Evolutionary conservation across 2,113 vertebrate species (phyloP), one percentile per base, ranked within the genome.

Genomic region (Mus pahari): DNA sequence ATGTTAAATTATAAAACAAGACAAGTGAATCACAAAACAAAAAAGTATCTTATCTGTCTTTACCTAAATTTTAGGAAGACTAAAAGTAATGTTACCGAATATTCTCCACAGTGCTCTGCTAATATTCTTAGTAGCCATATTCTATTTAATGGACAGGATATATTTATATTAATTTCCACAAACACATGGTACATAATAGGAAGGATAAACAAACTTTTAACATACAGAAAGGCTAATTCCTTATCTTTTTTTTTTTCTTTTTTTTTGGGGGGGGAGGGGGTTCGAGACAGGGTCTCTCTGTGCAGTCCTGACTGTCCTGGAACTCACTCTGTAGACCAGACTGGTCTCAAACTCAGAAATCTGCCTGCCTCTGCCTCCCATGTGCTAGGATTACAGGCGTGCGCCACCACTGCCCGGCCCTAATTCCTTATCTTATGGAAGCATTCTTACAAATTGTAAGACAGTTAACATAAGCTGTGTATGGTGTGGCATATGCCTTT

Each of bases 41-140:
- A 62, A 36, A 24, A 83, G 36, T 64, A 42, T 9, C 42, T 45
- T 66, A 79, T 86, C 92, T 82, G 39, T 78, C 39, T 95, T 82
- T 39, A 73, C 45, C 45, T 87, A 92, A 92, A 39, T 91, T 93
- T 92, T 95, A 10, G 66, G 64, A 86, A 96, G 42, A 50, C 19
- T 16, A 48, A 92, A 86, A 50, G 68, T 13, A 92, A 79, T 68
- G 42, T 86, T 86, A 86, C 66, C 73, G 81, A 93, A 84, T 58
- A 75, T 19, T 95, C 68, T 84, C 39, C 60, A 88, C 16, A 28
- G 22, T 83, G 19, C 78, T 78, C 48, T 89, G 42, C 26, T 90
- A 82, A 75, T 79, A 66, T 1, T 2, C 20, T 55, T 55, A 13
- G 16, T 28, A 48, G 33, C 11, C 24, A 74, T 64, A n/a, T 92